A percentile compares a stretch with the other conserved stretches of the same genome.
Evolutionary conservation across 1,140 invertebrate genomes (phyloP).

Genomic region (Bombus sibiricus): DNA sequence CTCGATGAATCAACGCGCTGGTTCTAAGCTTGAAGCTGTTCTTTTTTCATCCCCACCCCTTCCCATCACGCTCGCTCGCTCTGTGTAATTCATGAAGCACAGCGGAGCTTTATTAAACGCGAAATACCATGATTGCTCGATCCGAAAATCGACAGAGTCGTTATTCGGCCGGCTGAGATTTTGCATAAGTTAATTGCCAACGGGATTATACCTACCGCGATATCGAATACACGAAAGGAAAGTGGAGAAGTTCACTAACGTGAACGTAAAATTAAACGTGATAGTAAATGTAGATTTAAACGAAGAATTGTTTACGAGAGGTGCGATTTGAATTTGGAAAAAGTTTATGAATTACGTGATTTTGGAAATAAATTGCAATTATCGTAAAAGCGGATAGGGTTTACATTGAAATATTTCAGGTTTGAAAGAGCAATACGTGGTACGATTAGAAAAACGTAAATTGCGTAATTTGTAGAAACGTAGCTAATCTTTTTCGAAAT

Average conservation of each 20-base stretch:
- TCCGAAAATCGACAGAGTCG: constrained; percentile 4
- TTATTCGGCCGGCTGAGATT: constrained; percentile 32
- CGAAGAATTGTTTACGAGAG: constrained; percentile 6
- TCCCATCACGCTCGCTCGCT: not conserved
- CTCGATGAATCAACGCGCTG: not conserved
- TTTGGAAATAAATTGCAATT: no score
- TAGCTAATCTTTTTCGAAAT: no score
- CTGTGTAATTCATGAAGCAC: not conserved
- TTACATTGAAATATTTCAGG: no score
- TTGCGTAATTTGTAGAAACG: no score
- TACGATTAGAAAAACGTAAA: no score
- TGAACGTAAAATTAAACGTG: no score
- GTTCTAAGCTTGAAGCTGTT: not conserved
- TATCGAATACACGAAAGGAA: constrained; percentile 3
- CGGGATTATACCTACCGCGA: constrained; percentile 8
- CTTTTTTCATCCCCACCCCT: not conserved
- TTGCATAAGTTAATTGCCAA: constrained; percentile 49
- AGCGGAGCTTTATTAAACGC: not conserved
- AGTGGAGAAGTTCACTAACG: not conserved
- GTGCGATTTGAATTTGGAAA: no score
- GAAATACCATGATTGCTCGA: constrained; percentile 6
- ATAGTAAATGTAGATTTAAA: constrained; percentile 1
- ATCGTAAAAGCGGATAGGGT: no score
- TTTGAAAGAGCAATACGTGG: no score
- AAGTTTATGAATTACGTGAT: no score